Conservation (phyloP, 2,797 vertebrate genomes). For the Enteromius trimaculatus region DNA sequence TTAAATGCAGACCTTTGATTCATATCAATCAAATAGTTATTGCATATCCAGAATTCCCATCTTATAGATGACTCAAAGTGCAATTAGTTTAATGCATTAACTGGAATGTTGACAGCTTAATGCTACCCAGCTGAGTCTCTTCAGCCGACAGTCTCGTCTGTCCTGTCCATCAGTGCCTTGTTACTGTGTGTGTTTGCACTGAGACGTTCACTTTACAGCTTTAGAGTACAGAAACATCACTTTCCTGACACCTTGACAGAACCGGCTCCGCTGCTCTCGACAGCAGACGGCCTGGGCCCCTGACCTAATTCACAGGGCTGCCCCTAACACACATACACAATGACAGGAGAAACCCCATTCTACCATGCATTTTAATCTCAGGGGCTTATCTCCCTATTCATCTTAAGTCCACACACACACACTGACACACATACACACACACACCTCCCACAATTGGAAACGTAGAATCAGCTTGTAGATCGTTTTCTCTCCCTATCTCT, state of each 20-base stretch:
- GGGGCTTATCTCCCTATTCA: constrained; percentile 42
- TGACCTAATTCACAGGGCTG: constrained; percentile 36
- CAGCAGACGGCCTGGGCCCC: constrained; percentile 42
- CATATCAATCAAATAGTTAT: constrained; percentile 20
- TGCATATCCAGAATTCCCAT: constrained; percentile 15
- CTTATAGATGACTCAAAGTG: background rate
- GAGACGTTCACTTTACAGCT: constrained; percentile 28
- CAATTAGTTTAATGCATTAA: constrained; percentile 32
- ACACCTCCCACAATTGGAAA: constrained; percentile 33
- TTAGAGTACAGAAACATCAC: constrained; percentile 33
- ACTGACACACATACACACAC: constrained; percentile 10
- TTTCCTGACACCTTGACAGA: constrained; percentile 44
- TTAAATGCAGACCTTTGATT: constrained; percentile 10
- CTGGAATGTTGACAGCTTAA: constrained; percentile 33
- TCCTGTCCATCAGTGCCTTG: constrained; percentile 33
- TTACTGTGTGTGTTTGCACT: constrained; percentile 22
- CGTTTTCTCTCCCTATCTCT: constrained; percentile 33
- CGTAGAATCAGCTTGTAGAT: constrained; percentile 57
- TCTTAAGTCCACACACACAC: constrained; percentile 20
- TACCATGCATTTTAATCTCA: constrained; percentile 45
- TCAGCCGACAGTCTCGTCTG: constrained; percentile 20
- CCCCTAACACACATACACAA: constrained; percentile 40
- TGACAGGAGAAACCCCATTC: constrained; percentile 34
- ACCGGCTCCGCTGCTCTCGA: constrained; percentile 40
- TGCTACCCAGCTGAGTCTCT: constrained; percentile 7